Percentiles rank a stretch among this genome's conserved stretches.
These are phyloP conservation scores for Hipposideros larvatus DNA, from an alignment of 2,797 vertebrate species.

Conservation along the genomic window DNA sequence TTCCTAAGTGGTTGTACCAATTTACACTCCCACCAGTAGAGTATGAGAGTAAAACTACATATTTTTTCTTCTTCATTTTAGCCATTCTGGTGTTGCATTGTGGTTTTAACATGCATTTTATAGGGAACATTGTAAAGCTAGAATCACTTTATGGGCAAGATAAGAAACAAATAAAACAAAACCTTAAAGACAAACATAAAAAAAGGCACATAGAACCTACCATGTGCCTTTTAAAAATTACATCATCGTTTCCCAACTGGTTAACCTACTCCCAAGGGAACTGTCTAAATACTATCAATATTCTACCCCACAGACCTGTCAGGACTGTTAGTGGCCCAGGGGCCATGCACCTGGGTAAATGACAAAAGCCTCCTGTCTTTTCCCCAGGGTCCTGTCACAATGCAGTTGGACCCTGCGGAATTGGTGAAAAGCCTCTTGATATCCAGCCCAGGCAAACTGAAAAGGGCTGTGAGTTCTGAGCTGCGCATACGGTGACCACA, in stretches of 20 bases:
- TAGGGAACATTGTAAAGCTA: neutral
- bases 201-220: neutral
- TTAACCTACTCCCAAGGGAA: neutral
- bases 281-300: neutral
- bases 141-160: neutral
- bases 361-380: neutral
- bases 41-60: neutral
- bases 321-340: neutral
- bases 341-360: neutral
- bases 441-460: neutral
- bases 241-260: neutral
- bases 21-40: neutral
- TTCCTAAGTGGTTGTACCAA: neutral
- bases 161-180: neutral
- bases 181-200: neutral
- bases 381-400: neutral
- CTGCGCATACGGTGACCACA: neutral
- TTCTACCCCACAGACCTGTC: neutral
- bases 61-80: neutral
- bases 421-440: neutral
- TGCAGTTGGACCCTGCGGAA: neutral
- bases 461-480: neutral
- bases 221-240: neutral
- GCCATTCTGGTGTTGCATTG: neutral
- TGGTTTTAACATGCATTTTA: neutral